Percentiles rank a stretch among this genome's conserved stretches.
Conservation (phyloP, 2,113 vertebrate species). For the Clarias magur region DNA sequence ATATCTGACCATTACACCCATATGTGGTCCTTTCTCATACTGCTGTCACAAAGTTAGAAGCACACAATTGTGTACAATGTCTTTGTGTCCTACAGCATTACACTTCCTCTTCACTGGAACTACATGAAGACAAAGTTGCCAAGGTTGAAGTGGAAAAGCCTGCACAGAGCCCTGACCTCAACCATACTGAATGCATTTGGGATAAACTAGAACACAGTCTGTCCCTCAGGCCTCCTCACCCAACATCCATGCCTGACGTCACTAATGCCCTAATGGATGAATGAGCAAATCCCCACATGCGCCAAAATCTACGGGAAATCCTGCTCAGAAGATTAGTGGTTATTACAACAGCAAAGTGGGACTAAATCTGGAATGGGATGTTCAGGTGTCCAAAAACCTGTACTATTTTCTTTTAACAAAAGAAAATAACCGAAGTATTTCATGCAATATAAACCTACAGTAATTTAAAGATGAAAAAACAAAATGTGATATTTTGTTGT, state of each 20-base stretch:
- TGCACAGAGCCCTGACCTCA: not conserved
- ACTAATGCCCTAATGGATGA: not conserved
- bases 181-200: not conserved
- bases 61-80: not conserved
- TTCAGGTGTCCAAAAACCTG: not conserved
- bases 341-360: not conserved
- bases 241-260: not conserved
- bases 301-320: not conserved
- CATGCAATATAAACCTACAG: not conserved
- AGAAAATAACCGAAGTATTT: not conserved
- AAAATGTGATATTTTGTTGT: not conserved
- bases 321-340: not conserved
- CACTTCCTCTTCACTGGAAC: not conserved
- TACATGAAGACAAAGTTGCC: not conserved
- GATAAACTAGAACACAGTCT: not conserved
- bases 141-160: not conserved
- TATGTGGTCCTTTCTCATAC: not conserved
- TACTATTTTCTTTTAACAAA: not conserved
- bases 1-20: not conserved
- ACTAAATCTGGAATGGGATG: not conserved
- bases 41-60: not conserved
- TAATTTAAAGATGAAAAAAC: not conserved
- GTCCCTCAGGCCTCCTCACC: not conserved
- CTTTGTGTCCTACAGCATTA: not conserved
- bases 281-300: not conserved